Base-by-base conservation (phyloP, 2,888 invertebrate genomes). In the Stegophylla sp. region DNA sequence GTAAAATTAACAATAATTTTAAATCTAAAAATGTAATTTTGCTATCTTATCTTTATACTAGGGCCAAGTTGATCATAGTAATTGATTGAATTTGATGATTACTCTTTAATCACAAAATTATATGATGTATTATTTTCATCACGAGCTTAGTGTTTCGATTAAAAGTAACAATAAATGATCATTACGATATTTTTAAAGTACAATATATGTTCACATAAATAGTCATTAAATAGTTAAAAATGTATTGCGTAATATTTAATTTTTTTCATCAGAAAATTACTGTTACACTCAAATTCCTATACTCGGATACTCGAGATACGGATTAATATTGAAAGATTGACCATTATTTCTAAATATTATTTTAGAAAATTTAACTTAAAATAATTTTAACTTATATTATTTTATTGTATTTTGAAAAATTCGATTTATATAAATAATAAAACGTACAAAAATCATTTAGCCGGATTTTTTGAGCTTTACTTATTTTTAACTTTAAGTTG, bases 1-100 rank as follows among this genome's bases (percentile, higher is more conserved):
- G 64, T 64, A 64, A 41, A 64, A 41, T 9, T n/a, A 41, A n/a
- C 12, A 41, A 64, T 64, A 64, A 41, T 64, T 43, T 64, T 64
- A 43, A 20, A 43, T 64, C 2, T 43, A n/a, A 41, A 64, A 64
- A 12, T 1, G 64, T 3, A 34, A 43, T 43, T 43, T 20, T 64
- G 20, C 20, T 20, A 43, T 43, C 20, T 43, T 64, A 64, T 64
- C 41, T 43, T 43, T 43, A 64, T 64, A 41, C 41, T 34, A 41
- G 9, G n/a, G 7, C 1, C 23, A 59, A n/a, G n/a, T n/a, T 10
- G 13, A 64, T 20, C 20, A 20, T 9, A 43, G 17, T 64, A 43
- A 43, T 43, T 43, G 41, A 41, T 43, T 61, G 10, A 56, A 5
- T 20, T 59, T 12, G 23, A 59, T 12, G 23, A 59, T 59, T 23